Conservation (phyloP, 2,888 invertebrate genomes). For the Pristionchus exspectatus region DNA sequence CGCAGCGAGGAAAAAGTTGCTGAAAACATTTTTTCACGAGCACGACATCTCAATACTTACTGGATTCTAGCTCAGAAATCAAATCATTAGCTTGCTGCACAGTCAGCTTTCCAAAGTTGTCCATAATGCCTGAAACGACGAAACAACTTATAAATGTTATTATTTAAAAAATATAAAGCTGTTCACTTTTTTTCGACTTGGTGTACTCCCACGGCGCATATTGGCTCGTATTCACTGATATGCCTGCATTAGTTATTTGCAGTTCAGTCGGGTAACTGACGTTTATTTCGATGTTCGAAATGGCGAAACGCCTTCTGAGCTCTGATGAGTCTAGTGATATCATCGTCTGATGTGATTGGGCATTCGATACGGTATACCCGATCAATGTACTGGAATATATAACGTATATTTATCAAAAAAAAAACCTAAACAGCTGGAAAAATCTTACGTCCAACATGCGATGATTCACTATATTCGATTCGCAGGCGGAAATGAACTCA, state of each 20-base stretch:
- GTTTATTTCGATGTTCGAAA: neutral
- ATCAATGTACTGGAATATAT: neutral
- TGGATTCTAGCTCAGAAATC: neutral
- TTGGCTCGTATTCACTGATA: neutral
- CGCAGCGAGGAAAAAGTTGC: neutral
- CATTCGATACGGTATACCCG: neutral
- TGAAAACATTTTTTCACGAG: neutral
- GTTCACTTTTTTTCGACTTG: neutral
- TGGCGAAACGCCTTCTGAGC: neutral
- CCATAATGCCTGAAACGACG: neutral
- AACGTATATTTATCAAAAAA: neutral
- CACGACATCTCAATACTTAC: neutral
- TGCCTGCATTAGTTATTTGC: neutral
- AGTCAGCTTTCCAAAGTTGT: neutral
- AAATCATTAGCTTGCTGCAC: neutral
- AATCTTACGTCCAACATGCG: neutral
- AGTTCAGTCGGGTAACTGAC: neutral
- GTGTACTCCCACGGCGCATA: neutral
- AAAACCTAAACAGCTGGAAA: no score
- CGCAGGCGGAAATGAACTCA: neutral
- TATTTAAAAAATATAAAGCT: neutral
- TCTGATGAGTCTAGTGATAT: neutral
- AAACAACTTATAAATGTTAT: neutral
- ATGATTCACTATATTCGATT: neutral
- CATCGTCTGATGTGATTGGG: neutral